A percentile compares a stretch with the other conserved stretches of the same genome.
phyloP scores from a whole-genome alignment of 2,888 invertebrate genomes.

The Spodoptera picta region DNA sequence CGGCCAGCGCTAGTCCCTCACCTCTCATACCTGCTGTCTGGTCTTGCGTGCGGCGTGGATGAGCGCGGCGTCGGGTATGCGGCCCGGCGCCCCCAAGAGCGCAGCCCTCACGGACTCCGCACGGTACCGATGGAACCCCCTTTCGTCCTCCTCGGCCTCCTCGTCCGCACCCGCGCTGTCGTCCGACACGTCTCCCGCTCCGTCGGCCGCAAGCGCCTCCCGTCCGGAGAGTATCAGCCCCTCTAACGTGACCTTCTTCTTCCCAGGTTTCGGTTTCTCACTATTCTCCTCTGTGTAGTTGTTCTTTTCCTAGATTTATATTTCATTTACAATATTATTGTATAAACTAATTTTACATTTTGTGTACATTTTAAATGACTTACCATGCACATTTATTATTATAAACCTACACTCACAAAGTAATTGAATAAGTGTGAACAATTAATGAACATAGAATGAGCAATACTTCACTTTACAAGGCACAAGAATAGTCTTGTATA shows the following conservation, averaged over 20 bases:
- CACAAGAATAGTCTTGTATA: too few relatives aligned
- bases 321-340: constrained; percentile 44
- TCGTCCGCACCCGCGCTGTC: constrained; percentile 83
- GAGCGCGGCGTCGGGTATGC: constrained; percentile 98
- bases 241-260: constrained; percentile 84
- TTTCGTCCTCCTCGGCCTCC: constrained; percentile 78
- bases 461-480: too few relatives aligned
- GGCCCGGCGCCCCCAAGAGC: constrained; percentile 92
- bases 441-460: too few relatives aligned
- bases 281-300: constrained; percentile 55
- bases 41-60: constrained; percentile 99
- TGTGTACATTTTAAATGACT: too few relatives aligned
- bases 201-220: constrained; percentile 94
- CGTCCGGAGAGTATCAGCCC: constrained; percentile 93
- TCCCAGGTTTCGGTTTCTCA: constrained; percentile 64
- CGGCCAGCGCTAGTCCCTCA: constrained; percentile 91
- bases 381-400: too few relatives aligned
- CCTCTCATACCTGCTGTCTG: constrained; percentile 94
- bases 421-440: too few relatives aligned
- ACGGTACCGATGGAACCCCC: constrained; percentile 85
- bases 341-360: too few relatives aligned
- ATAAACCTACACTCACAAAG: too few relatives aligned
- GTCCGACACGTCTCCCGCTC: constrained; percentile 90
- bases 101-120: constrained; percentile 93
- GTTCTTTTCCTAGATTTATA: constrained; percentile 67